Base-by-base conservation (phyloP, 1,140 invertebrate genomes). In the Lasioglossum albipes region DNA sequence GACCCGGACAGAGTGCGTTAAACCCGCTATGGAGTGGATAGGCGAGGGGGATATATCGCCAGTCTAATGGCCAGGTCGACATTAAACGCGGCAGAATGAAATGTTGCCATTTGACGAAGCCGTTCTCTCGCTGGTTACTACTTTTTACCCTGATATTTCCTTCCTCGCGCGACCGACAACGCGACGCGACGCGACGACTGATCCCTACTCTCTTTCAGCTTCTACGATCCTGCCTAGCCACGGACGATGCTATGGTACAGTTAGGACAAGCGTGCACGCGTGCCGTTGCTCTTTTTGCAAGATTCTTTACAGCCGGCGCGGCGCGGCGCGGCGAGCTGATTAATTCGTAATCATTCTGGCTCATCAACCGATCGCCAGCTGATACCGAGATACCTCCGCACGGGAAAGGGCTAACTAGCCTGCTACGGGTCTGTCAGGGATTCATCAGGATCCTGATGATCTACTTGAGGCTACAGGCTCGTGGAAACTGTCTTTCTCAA, bases 71-170 rank as follows among this genome's bases (percentile, higher is more conserved):
- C 42, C 66, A 42, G 5, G n/a, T 10, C 42, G 66, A 68, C 66
- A 27, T 68, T 68, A 68, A 68, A 49, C 66, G 66, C 10, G 66
- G n/a, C 66, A 16, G 66, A 49, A 68, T 68, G 66, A 68, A 68
- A 68, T 68, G 66, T 68, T 27, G 66, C 66, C 22, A 68, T 68
- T 68, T 68, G n/a, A 68, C 66, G 66, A 5, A 13, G 42, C 41
- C n/a, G n/a, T 68, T 27, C 42, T 45, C 66, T 67, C n/a, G 42
- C 66, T 7, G 66, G 42, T 68, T 49, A 27, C 66, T 13, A 22
- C 66, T 68, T 68, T 68, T 68, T 68, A 68, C 42, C n/a, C n/a
- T 49, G 42, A 49, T 27, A 49, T 49, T 68, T 22, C 66, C 42
- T 49, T 68, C 66, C 22, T 22, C 66, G 10, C 7, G 31, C 42